Base-by-base conservation (phyloP, 2,113 vertebrate species). In the Verasper variegatus region DNA sequence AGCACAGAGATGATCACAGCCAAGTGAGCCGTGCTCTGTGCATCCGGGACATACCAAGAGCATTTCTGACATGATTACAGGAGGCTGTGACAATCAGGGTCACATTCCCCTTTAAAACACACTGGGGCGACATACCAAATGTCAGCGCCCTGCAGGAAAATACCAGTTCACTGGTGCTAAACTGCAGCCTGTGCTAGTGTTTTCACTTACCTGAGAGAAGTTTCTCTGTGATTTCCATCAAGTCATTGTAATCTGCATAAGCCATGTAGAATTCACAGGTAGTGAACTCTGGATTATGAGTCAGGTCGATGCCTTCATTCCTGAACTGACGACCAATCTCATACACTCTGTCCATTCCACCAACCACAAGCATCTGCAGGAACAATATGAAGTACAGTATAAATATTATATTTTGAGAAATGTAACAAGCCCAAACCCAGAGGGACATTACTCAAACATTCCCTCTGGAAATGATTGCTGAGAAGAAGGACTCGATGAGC, bases 241-340 rank as follows among this genome's bases (percentile, higher is more conserved):
- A 86, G 86, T 99, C 98, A 0, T 96, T 63, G 89, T 99, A 99
- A 89, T 99, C 98, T 0, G 98, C 98, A 40, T 98, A 99, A 5
- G 98, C 98, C 98, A 99, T 99, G 65, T 99, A 99, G 89, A 99
- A 99, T 76, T 99, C 98, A 86, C 98, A 99, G 63, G 98, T 99
- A 71, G 98, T 99, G 90, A 99, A 99, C 89, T 99, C 98, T 12
- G 98, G 98, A 85, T 99, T 99, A 83, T 99, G 98, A 60, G 98
- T 99, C 63, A 99, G 93, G 92, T 99, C 98, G 2, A 99, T 99
- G 74, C 98, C 97, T 92, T 99, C 98, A 12, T 99, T 99, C 81
- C 98, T 95, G 91, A 99, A 99, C 90, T 99, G 98, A 68, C 98
- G 97, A 1, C 98, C 98, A 18, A 99, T 92, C 91, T 99, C 98